These are phyloP conservation scores for Allophyes oxyacanthae DNA, from an alignment of 2,888 invertebrate genomes.

Conservation along the genomic window DNA sequence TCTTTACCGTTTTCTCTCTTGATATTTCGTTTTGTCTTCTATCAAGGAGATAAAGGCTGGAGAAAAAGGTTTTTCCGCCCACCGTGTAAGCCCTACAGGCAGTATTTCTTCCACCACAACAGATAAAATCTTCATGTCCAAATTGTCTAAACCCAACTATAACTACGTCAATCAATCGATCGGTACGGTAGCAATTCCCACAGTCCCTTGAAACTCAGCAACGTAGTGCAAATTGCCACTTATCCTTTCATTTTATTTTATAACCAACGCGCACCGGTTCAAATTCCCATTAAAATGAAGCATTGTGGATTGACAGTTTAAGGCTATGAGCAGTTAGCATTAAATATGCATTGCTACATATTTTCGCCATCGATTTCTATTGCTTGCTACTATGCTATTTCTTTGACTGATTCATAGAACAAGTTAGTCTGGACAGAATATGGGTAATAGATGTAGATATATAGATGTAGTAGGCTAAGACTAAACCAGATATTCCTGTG, in stretches of 20 bases:
- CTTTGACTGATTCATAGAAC: neutral
- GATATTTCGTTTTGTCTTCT: too few species aligned
- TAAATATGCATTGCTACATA: slow-evolving; percentile 25
- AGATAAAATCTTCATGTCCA: too few species aligned
- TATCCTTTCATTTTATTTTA: slow-evolving; percentile 19
- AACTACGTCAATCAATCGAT: neutral
- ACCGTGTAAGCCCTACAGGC: too few species aligned
- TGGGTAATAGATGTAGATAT: too few species aligned
- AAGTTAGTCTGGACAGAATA: slow-evolving; percentile 1
- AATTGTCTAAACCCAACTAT: too few species aligned
- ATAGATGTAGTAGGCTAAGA: too few species aligned
- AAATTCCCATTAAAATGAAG: slow-evolving; percentile 17
- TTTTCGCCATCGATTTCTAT: slow-evolving; percentile 17
- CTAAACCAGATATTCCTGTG: too few species aligned
- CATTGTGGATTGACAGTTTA: slow-evolving; percentile 21
- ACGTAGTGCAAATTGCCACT: slow-evolving; percentile 17
- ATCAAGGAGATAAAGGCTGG: too few species aligned
- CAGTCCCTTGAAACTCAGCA: slow-evolving; percentile 6
- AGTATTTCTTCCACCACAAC: too few species aligned
- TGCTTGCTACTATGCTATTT: neutral
- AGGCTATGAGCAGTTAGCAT: slow-evolving; percentile 3
- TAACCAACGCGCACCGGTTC: neutral
- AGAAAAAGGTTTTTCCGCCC: too few species aligned
- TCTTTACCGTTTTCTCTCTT: too few species aligned
- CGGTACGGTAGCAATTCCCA: neutral